These are phyloP conservation scores for Xanthorhoe spadicearia DNA, from an alignment of 2,888 invertebrate genomes.

Conservation along the genomic window DNA sequence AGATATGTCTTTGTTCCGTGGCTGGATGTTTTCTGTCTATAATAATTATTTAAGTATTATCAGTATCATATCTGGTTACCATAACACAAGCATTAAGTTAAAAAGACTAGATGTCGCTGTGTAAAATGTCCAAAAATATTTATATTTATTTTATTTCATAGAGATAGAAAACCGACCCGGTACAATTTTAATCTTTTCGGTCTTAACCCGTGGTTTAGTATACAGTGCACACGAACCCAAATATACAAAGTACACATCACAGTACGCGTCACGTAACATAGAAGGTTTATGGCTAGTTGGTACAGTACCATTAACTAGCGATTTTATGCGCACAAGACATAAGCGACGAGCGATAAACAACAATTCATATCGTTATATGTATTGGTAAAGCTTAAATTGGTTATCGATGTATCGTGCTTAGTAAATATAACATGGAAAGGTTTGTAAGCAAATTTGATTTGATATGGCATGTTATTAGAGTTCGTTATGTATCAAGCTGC, in stretches of 20 bases:
- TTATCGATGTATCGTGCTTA: neutral
- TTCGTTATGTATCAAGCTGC: neutral
- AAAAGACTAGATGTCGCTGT: too few relatives aligned
- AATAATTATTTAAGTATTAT: too few relatives aligned
- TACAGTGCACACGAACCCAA: neutral
- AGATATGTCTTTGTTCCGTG: too few relatives aligned
- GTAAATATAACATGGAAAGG: neutral
- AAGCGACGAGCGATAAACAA: constrained; percentile 26
- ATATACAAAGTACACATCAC: constrained; percentile 38
- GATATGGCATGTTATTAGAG: neutral
- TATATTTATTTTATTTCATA: too few relatives aligned
- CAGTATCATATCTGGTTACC: too few relatives aligned
- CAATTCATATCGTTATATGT: neutral
- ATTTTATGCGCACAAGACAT: constrained; percentile 28
- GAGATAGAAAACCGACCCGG: too few relatives aligned
- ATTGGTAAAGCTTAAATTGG: neutral
- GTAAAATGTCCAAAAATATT: too few relatives aligned
- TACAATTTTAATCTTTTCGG: too few relatives aligned
- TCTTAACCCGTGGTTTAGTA: neutral
- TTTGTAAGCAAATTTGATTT: neutral
- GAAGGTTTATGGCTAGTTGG: constrained; percentile 37
- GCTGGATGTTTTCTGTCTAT: too few relatives aligned
- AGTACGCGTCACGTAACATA: constrained; percentile 37
- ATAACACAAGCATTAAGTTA: too few relatives aligned
- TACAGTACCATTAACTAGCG: constrained; percentile 32